Evolutionary conservation across 1,140 invertebrate species (phyloP).

Genomic region (Homarus americanus): DNA sequence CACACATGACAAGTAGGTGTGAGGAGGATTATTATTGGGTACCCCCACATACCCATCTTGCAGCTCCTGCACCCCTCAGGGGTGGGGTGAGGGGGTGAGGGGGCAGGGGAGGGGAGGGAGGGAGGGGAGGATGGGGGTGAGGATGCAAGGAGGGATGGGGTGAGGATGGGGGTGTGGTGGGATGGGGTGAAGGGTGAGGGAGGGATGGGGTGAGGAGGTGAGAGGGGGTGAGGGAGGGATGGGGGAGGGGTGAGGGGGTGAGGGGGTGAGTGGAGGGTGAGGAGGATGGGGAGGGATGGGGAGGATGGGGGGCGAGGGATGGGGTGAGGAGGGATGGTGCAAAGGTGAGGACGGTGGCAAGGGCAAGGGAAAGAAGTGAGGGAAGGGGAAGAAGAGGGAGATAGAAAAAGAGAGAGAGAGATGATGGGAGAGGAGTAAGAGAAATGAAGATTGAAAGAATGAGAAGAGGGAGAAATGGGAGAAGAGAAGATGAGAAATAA

Average conservation of each 20-base stretch:
- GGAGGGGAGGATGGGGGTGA: background rate
- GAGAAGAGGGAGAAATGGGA: no score
- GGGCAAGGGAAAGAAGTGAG: background rate
- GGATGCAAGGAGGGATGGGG: background rate
- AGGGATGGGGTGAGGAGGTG: background rate
- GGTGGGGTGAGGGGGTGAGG: background rate
- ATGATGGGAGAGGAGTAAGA: background rate
- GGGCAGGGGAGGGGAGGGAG: slow-evolving; percentile 4
- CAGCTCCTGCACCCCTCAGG: no score
- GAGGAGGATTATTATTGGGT: no score
- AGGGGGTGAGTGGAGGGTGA: background rate
- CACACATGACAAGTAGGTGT: no score
- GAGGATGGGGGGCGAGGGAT: no score
- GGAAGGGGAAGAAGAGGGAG: background rate
- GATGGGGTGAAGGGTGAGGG: background rate
- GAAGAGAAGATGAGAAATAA: no score
- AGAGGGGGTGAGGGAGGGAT: background rate
- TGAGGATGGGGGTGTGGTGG: background rate
- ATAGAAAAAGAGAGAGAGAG: no score
- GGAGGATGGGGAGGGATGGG: background rate
- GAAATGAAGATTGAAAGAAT: background rate
- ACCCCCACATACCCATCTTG: no score
- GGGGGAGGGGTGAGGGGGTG: background rate
- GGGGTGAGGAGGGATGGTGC: background rate
- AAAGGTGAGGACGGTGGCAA: background rate